phyloP scores from a whole-genome alignment of 2,797 vertebrate species.

The Lagocephalus sceleratus region DNA sequence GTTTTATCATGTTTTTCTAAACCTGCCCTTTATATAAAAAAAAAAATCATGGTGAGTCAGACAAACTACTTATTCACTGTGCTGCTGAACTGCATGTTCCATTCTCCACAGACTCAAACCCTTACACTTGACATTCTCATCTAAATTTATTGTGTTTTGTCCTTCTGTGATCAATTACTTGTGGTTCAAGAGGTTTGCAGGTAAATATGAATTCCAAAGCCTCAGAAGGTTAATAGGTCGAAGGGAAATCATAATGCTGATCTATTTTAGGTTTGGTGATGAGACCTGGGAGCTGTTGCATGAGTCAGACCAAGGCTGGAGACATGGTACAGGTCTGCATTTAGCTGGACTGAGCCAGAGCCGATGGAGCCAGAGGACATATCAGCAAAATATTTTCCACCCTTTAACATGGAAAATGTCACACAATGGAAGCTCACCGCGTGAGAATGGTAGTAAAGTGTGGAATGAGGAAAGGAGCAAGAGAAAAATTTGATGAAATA shows the following conservation, averaged over 20 bases:
- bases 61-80: no score
- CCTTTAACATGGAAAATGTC: constrained; percentile 15
- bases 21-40: no score
- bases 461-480: constrained; percentile 15
- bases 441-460: constrained; percentile 13
- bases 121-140: no score
- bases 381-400: constrained; percentile 1
- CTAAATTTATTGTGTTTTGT: no score
- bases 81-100: no score
- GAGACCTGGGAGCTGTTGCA: constrained; percentile 7
- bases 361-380: constrained; percentile 4
- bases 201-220: constrained; percentile 34
- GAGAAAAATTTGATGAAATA: neutral
- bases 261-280: constrained; percentile 12
- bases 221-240: constrained; percentile 18
- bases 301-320: constrained; percentile 22
- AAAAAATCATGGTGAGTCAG: no score
- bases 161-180: neutral
- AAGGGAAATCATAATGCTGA: neutral
- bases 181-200: constrained; percentile 10
- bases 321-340: constrained; percentile 7
- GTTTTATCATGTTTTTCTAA: no score
- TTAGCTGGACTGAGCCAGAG: constrained; percentile 2
- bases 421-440: constrained; percentile 1
- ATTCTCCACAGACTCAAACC: no score